These are phyloP conservation scores for Circaetus gallicus DNA, from an alignment of 2,113 vertebrate genomes.

Conservation along the genomic window DNA sequence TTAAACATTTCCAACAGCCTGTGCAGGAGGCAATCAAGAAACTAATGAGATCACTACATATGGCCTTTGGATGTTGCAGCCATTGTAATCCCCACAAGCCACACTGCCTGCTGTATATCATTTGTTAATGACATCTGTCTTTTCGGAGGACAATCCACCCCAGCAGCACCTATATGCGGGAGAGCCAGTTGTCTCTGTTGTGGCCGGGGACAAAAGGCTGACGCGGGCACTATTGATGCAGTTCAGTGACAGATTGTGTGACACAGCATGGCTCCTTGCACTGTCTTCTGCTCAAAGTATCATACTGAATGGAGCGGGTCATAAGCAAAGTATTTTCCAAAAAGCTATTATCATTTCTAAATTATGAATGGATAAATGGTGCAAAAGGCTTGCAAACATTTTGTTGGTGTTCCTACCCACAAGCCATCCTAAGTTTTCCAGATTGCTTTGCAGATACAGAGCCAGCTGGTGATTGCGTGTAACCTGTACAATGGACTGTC, in stretches of 20 bases:
- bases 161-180: background rate
- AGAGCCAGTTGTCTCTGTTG: background rate
- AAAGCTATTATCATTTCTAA: slow-evolving; percentile 34
- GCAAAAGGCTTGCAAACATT: background rate
- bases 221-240: background rate
- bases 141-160: background rate
- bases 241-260: background rate
- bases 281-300: background rate
- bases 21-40: slow-evolving; percentile 22
- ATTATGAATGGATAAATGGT: background rate
- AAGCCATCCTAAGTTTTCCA: background rate
- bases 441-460: background rate
- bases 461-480: background rate
- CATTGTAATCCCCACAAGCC: background rate
- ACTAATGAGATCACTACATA: slow-evolving; percentile 54
- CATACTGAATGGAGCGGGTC: background rate
- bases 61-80: slow-evolving; percentile 36
- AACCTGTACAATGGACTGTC: background rate
- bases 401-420: background rate
- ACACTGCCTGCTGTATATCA: background rate
- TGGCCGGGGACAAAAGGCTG: slow-evolving; percentile 4
- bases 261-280: slow-evolving; percentile 3
- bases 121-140: slow-evolving; percentile 1
- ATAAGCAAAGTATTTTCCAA: background rate
- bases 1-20: slow-evolving; percentile 54